Conservation (phyloP, 1,140 invertebrate genomes). For the Leptopilina clavipes region DNA sequence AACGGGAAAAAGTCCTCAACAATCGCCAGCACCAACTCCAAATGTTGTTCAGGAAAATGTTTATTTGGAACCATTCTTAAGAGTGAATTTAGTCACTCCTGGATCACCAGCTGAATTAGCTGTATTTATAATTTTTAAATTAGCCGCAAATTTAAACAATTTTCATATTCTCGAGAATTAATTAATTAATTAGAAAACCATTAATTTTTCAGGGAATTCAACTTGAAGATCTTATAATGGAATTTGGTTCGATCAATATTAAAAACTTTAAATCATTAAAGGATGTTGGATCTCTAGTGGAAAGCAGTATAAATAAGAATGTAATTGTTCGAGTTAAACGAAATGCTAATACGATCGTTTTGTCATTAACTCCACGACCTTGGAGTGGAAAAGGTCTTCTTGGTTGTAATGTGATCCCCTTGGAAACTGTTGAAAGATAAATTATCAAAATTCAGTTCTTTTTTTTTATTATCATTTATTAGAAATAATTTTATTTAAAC, state of each 20-base stretch:
- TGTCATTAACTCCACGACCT: conserved; percentile 80
- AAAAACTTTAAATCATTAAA: conserved; percentile 83
- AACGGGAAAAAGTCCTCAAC: conserved; percentile 31
- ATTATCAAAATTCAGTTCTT: conserved; percentile 1
- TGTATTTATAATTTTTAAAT: conserved; percentile 74
- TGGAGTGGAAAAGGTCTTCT: conserved; percentile 86
- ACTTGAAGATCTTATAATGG: conserved; percentile 83
- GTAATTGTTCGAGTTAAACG: conserved; percentile 80
- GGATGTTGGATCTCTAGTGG: conserved; percentile 83
- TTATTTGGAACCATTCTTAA: conserved; percentile 78
- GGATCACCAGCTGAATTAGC: conserved; percentile 88
- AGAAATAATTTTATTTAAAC: too few relatives aligned
- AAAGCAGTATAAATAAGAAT: conserved; percentile 81
- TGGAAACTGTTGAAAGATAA: conserved; percentile 75
- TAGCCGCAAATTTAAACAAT: too few relatives aligned
- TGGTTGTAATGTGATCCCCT: conserved; percentile 82
- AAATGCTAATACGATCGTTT: conserved; percentile 66
- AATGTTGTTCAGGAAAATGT: conserved; percentile 43
- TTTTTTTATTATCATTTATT: too few relatives aligned
- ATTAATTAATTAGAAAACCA: too few relatives aligned
- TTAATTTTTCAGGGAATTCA: conserved; percentile 81
- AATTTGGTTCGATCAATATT: conserved; percentile 88
- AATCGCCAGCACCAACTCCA: conserved; percentile 41
- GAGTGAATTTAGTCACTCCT: conserved; percentile 82
- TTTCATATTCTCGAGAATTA: too few relatives aligned